Base-by-base conservation (phyloP, 2,113 vertebrate genomes). In the Cettia cetti region DNA sequence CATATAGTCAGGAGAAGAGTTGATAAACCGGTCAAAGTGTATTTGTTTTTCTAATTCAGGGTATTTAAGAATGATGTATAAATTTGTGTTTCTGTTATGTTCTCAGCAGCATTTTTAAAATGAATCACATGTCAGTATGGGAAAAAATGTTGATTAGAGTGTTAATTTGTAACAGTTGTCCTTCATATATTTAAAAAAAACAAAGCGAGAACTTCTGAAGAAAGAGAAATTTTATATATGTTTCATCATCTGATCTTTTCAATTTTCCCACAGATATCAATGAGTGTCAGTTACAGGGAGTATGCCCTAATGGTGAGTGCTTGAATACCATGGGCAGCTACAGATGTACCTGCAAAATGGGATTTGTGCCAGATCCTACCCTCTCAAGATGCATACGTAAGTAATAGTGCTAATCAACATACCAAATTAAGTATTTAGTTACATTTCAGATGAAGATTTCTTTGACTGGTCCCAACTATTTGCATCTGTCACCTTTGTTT, bases 291-390 rank as follows among this genome's bases (percentile, higher is more conserved):
- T 96, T 99, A 23, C 99, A 99, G 93, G 99, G 99, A 7, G 98
- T 98, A 22, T 99, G 99, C 97, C 98, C 98, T 17, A 99, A 99
- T 96, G 99, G 99, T 77, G 98, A 99, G 93, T 99, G 99, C 97
- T 95, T 99, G 96, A 99, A 99, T 98, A 99, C 98, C 35, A 93
- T 99, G 97, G 99, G 99, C 91, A 99, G 99, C 97, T 99, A 99
- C 96, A 98, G 99, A 96, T 99, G 99, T 79, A 98, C 97, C 87
- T 99, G 99, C 97, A 99, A 99, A 97, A 93, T 98, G 17, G 99
- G 99, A 84, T 99, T 98, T 94, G 96, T 99, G 14, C 99, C 99
- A 6, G 98, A 99, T 96, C 96, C 98, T 88, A 98, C 98, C 2
- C 98, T 99, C 90, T 98, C 98, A 88, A 97, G 97, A 95, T 99